Evolutionary conservation across 2,888 invertebrate species (phyloP), one percentile per base, ranked within the genome.

Genomic region (Meiosimyza decipiens): DNA sequence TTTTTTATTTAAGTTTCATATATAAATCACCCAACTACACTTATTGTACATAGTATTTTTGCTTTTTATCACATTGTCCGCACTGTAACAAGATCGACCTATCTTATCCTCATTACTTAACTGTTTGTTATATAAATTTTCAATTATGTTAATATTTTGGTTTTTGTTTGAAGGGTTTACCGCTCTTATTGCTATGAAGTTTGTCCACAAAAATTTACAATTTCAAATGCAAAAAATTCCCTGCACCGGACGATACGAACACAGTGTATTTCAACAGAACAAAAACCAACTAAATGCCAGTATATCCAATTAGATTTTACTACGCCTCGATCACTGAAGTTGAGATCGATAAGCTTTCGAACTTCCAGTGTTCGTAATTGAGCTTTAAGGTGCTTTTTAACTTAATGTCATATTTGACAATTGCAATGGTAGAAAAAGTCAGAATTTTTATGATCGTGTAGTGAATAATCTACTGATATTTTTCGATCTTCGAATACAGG

Each of bases 241-340:
- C 52, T 70, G 28, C 40, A 50, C 66, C 52, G 71, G 57, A 68
- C 13, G 67, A 54, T 28, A 47, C 70, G 64, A 73, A 76, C 76
- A 73, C 73, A 73, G 73, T 75, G 74, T 76, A 75, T 76, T 76
- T 75, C 77, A 77, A 75, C 78, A 71, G 78, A 77, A 77, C 76
- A 75, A 77, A 72, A 69, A 79, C 76, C 78, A 74, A 78, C 79
- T 77, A 73, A 76, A 73, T 72, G 73, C 78, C 74, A 74, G 63
- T 49, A 59, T 71, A 74, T 67, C 47, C 49, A 62, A 57, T 72
- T 73, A 51, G 54, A 68, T n/a, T 67, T 55, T 28, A 51, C 64
- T 60, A 33, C 50, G 69, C 49, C 60, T 69, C 69, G 69, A 69
- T 60, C 69, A 40, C 13, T 13, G 50, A 40, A 60, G 16, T 28